Evolutionary conservation across 2,113 vertebrate species (phyloP), one percentile per base, ranked within the genome.

Genomic region (Lepus timidus): DNA sequence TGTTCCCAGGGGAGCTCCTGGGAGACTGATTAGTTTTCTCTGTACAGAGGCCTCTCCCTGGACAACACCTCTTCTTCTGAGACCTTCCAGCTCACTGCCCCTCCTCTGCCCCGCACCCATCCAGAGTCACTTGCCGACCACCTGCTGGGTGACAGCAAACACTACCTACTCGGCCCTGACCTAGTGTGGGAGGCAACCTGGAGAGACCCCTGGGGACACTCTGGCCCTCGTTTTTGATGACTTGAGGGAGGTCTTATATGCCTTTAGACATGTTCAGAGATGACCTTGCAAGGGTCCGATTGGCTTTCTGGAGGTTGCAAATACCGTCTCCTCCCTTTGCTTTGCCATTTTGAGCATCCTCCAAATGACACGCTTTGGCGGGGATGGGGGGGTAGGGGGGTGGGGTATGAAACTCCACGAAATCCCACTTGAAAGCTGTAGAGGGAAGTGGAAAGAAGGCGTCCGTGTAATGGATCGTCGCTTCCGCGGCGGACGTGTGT

Each of bases 391-490:
- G 44, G 4, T 5, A n/a, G 39, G 6, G 44, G 44, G 6, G 44
- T 5, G 44, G 44, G 44, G 6, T 44, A 6, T 9, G 44, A 73
- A 95, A 92, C 36, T 67, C 79, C 17, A 16, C 75, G 64, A 92
- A 93, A 62, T 22, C 55, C 25, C 2, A 20, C n/a, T 78, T 91
- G 78, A 64, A 70, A 67, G 65, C 67, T 74, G 51, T 19, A 52
- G 20, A 39, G 16, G 36, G 62, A 61, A 80, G 49, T 88, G 67
- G 85, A 91, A 65, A 88, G 12, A n/a, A 25, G 58, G 27, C 85
- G 76, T 74, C 62, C 81, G 91, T 68, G 82, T 90, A 80, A 79
- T 3, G 52, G 82, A 79, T 95, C 36, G 36, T 75, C 55, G 67
- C 79, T 92, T 94, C 51, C 58, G 17, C 2, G 4, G 78, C 82